Evolutionary conservation across 2,797 vertebrate species (phyloP).

Genomic region (Hafferia zeledoni): DNA sequence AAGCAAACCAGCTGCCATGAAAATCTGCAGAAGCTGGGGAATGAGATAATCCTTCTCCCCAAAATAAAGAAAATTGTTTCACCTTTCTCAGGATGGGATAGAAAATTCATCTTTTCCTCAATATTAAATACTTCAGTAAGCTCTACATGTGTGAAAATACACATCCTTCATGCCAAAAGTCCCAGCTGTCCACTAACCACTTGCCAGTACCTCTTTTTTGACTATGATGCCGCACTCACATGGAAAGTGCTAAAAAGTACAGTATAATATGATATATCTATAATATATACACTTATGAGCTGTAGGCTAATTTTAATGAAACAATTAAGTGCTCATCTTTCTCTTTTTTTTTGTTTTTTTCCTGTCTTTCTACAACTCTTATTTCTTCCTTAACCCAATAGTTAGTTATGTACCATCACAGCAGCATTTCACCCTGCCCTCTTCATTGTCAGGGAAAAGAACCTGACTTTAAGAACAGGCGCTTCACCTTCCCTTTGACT

Average conservation of each 20-base stretch:
- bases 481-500: background rate
- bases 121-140: slow-evolving; percentile 12
- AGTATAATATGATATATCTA: background rate
- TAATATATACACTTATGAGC: background rate
- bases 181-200: slow-evolving; percentile 34
- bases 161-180: background rate
- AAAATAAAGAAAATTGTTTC: background rate
- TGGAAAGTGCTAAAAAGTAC: background rate
- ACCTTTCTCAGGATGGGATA: background rate
- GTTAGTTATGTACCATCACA: background rate
- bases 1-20: background rate
- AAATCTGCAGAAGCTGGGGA: background rate
- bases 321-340: background rate
- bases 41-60: background rate
- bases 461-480: background rate
- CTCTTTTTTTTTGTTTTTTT: background rate
- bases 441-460: background rate
- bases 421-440: background rate
- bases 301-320: background rate
- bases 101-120: slow-evolving; percentile 1
- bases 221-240: background rate
- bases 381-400: background rate
- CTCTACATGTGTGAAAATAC: slow-evolving; percentile 44
- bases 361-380: background rate
- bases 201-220: slow-evolving; percentile 1